A percentile compares a stretch with the other conserved stretches of the same genome.
phyloP scores from a whole-genome alignment of 1,140 invertebrate species.

The Neoseiulus cucumeris region DNA sequence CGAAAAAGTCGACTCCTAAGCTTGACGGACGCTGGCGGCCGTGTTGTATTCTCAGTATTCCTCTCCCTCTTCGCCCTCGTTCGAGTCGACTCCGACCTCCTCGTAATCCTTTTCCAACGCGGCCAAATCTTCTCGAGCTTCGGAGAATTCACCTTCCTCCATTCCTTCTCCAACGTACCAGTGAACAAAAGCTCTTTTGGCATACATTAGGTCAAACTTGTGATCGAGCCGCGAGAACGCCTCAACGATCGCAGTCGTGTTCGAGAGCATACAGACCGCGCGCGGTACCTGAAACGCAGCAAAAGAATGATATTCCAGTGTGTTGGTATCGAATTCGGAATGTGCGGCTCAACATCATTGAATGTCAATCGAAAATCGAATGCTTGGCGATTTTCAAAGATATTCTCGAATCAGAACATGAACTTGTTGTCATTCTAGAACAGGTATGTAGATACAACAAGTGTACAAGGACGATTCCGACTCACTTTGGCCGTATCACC shows the following conservation, averaged over 20 bases:
- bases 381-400: too few relatives aligned
- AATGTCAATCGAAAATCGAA: too few relatives aligned
- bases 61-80: conserved; percentile 32
- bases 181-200: conserved; percentile 30
- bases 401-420: too few relatives aligned
- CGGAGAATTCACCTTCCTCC: conserved; percentile 52
- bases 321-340: not conserved
- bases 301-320: not conserved
- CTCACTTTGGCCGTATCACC: not conserved
- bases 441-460: not conserved
- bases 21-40: too few relatives aligned
- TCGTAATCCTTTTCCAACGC: conserved; percentile 41
- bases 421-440: not conserved
- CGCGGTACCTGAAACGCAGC: conserved; percentile 16
- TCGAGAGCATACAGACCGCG: not conserved
- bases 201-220: conserved; percentile 29
- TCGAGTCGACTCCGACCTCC: conserved; percentile 40
- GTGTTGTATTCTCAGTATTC: conserved; percentile 21
- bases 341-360: too few relatives aligned
- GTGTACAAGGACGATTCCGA: not conserved
- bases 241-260: conserved; percentile 29
- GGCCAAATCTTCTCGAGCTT: conserved; percentile 47
- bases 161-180: conserved; percentile 52
- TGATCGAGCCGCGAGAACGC: conserved; percentile 27
- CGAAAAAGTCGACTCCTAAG: too few relatives aligned